Conservation (phyloP, 2,113 vertebrate genomes). For the Okapia johnstoni region DNA sequence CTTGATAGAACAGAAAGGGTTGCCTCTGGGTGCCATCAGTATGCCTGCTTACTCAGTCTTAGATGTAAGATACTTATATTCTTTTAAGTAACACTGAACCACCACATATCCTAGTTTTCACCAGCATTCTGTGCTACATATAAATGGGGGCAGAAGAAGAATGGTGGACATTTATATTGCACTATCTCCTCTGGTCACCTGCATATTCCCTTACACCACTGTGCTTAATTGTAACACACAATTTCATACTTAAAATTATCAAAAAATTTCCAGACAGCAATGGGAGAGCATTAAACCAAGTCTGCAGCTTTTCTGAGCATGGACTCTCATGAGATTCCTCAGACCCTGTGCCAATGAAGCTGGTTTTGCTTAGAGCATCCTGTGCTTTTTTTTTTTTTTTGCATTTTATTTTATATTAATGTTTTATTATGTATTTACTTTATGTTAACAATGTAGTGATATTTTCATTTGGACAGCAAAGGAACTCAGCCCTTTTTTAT, state of each 20-base stretch:
- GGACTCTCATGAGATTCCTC: background rate
- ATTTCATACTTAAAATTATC: background rate
- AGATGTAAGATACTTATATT: background rate
- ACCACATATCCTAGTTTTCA: accelerated
- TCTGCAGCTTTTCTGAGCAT: background rate
- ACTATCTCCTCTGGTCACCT: background rate
- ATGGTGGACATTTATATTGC: accelerated
- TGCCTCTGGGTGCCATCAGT: background rate
- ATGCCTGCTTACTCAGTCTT: background rate
- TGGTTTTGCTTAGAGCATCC: background rate
- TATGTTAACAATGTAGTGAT: background rate
- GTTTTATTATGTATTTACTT: background rate
- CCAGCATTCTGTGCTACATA: background rate
- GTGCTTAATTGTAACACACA: background rate
- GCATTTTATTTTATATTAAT: background rate
- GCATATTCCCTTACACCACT: background rate
- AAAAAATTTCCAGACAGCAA: background rate
- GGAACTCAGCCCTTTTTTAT: background rate
- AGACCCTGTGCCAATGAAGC: background rate
- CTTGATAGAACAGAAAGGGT: background rate
- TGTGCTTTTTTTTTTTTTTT: background rate
- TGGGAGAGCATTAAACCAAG: background rate
- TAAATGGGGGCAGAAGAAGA: background rate
- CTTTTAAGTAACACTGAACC: background rate
- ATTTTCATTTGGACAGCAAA: background rate